Conservation (phyloP, 1,140 invertebrate species). For the Reticulitermes speratus region DNA sequence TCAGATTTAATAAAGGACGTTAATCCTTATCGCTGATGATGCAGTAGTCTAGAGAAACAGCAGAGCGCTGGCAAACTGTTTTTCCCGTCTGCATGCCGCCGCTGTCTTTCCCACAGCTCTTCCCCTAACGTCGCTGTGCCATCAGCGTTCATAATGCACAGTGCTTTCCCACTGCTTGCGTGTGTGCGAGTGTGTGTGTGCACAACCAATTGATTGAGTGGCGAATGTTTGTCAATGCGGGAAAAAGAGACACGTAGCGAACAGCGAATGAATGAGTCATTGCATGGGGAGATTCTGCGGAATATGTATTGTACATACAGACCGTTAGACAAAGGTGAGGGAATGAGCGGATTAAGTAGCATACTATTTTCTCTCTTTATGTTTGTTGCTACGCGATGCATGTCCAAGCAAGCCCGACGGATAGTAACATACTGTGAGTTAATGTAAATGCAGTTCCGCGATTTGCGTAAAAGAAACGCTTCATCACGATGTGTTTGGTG, state of each 20-base stretch:
- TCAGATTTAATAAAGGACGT: no score
- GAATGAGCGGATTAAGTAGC: not conserved
- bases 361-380: not conserved
- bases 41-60: no score
- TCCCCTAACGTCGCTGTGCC: not conserved
- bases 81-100: not conserved
- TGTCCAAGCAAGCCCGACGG: no score
- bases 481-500: no score
- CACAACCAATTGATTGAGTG: constrained; percentile 6
- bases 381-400: no score
- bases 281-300: not conserved
- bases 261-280: not conserved
- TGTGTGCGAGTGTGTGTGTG: not conserved
- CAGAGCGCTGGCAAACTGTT: not conserved
- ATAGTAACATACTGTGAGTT: no score
- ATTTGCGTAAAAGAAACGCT: no score
- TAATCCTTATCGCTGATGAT: no score
- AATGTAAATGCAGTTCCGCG: no score
- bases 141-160: not conserved
- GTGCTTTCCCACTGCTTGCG: no score
- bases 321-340: not conserved
- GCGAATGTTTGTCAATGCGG: not conserved
- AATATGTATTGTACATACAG: not conserved
- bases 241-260: not conserved
- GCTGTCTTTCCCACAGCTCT: not conserved